A percentile compares a stretch with the other conserved stretches of the same genome.
Evolutionary conservation across 2,113 vertebrate species (phyloP).

Genomic region (Podarcis cretensis): DNA sequence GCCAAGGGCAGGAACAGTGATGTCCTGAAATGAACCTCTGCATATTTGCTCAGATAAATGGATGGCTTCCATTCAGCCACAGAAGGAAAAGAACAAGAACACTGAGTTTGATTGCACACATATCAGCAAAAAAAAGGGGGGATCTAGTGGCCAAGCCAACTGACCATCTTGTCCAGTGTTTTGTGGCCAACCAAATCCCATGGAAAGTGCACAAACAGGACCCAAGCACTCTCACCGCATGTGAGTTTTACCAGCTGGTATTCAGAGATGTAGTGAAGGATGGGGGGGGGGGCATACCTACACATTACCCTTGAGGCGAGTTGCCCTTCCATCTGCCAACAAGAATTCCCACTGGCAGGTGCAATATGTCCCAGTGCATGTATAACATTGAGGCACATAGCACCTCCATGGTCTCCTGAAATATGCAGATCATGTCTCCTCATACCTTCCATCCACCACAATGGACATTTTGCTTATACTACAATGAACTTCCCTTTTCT

Average conservation of each 20-base stretch:
- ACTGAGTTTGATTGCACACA: neutral
- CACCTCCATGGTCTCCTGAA: too few species aligned
- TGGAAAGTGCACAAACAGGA: too few species aligned
- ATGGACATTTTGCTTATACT: slow-evolving; percentile 11
- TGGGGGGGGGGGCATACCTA: neutral
- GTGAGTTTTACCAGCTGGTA: too few species aligned
- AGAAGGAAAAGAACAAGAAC: neutral
- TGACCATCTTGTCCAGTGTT: too few species aligned
- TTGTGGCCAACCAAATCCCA: too few species aligned
- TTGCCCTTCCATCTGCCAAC: neutral
- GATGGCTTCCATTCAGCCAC: neutral
- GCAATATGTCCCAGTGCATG: neutral
- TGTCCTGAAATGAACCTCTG: neutral
- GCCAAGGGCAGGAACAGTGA: too few species aligned
- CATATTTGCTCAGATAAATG: neutral
- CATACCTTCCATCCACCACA: neutral
- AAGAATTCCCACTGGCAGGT: neutral
- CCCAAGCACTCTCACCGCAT: too few species aligned
- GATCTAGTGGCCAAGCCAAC: too few species aligned
- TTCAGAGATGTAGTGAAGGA: neutral
- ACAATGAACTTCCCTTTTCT: slow-evolving; percentile 42
- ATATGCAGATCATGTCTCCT: neutral
- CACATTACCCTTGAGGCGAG: neutral
- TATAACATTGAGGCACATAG: neutral
- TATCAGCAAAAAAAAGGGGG: too few species aligned